phyloP scores from a whole-genome alignment of 2,113 vertebrate species.

The Hippocampus barbouri region DNA sequence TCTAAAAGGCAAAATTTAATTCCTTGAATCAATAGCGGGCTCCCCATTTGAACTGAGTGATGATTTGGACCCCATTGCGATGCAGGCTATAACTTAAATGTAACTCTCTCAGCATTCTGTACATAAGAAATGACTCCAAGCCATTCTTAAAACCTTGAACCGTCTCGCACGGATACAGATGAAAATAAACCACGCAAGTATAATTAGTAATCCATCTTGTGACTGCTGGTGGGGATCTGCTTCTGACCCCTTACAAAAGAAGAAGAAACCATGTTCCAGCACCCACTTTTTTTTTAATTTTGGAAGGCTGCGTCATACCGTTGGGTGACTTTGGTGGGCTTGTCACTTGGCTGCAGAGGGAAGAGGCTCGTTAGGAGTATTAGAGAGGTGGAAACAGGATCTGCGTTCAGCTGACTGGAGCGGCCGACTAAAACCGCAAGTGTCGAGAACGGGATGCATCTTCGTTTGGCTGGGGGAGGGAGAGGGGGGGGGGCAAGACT shows the following conservation, averaged over 20 bases:
- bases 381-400: conserved; percentile 69
- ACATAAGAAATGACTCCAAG: conserved; percentile 28
- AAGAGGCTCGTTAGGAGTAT: conserved; percentile 72
- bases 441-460: conserved; percentile 60
- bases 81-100: conserved; percentile 28
- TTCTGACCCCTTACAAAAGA: conserved; percentile 29
- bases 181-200: conserved; percentile 39
- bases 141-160: conserved; percentile 27
- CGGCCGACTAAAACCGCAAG: conserved; percentile 55
- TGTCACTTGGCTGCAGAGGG: conserved; percentile 63
- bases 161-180: conserved; percentile 26
- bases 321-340: conserved; percentile 69
- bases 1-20: conserved; percentile 11
- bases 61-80: conserved; percentile 5
- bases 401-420: conserved; percentile 62
- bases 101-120: conserved; percentile 30
- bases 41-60: conserved; percentile 1
- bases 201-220: conserved; percentile 59
- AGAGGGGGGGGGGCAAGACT: neutral
- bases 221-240: conserved; percentile 34
- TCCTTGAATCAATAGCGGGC: neutral
- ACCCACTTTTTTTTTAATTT: conserved; percentile 12
- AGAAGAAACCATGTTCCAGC: conserved; percentile 10
- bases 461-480: conserved; percentile 17
- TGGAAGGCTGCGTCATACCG: conserved; percentile 27